Evolutionary conservation across 2,797 vertebrate species (phyloP), one percentile per base, ranked within the genome.

Genomic region (Coranthus polyacanthus): DNA sequence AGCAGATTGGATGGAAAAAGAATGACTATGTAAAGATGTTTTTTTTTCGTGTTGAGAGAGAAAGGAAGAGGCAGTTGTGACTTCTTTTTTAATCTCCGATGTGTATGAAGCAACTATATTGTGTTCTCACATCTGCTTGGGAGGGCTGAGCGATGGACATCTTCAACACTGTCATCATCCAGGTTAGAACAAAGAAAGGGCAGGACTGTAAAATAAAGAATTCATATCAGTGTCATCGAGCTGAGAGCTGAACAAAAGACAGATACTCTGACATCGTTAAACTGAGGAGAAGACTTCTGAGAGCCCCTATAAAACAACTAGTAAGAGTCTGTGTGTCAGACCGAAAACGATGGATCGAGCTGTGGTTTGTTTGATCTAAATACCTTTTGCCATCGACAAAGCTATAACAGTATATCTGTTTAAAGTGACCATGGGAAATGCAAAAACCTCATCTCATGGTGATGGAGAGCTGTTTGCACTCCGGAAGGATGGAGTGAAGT

Each of bases 401-500:
- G 62, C 75, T 24, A 70, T 83, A 82, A 78, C 72, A 53, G 42
- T 86, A 79, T 65, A 77, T 83, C 83, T 73, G 62, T 80, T 79
- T 63, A 72, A 77, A 67, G 68, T 79, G 84, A 82, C 67, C 22
- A 0, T 26, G 16, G 44, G 52, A 78, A 72, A 78, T 66, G 61
- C 70, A 69, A 43, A 78, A 68, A 74, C 68, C 75, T 74, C 80
- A 64, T 82, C 79, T 83, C 26, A 5, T 56, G 75, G 66, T 90
- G 87, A 91, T 62, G 82, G 66, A 88, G 78, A 57, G 79, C 76
- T 82, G 80, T 82, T 78, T 86, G 70, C 83, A 83, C 83, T 88
- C 51, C 18, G 38, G 11, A 47, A 72, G 59, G 81, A 83, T 62
- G 63, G 78, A 75, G 57, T 15, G 55, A 70, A 72, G 71, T 76